Evolutionary conservation across 2,113 vertebrate genomes (phyloP), one percentile per base, ranked within the genome.

Genomic region (Brachirus orientalis): DNA sequence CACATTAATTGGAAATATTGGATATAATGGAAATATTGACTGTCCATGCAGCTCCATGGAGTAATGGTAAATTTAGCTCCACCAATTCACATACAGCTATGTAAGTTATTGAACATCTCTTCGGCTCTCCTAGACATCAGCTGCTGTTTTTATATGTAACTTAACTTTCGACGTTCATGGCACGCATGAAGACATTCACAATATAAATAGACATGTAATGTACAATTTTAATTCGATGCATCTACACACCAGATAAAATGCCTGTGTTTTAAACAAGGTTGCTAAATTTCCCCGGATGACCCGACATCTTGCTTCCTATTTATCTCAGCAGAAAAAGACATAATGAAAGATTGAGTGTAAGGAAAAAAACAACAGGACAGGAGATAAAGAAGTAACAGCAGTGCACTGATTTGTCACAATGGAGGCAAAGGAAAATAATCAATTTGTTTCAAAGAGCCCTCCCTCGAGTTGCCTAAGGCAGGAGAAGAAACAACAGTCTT

Each of bases 401-500:
- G 46, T 59, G 20, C 20, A 6, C 18, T 64, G 43, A 71, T 18
- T 45, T 56, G 67, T 63, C 33, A 58, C 41, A 47, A 46, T 74
- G 53, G 54, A 71, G 61, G 63, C 55, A 60, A 68, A 50, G 43
- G 55, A 69, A 48, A 63, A 72, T 19, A 68, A 65, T 78, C 50
- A n/a, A 35, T 75, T 69, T n/a, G 19, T 58, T 72, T 82, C 20
- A 63, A 82, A 71, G 58, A 65, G 22, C 14, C 18, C 47, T 22
- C 5, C 48, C n/a, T n/a, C 13, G 7, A 35, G 22, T 40, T 18
- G 41, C 47, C 41, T 8, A 8, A 44, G 20, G 43, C 33, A 46
- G 35, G 16, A 19, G 45, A 67, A 55, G 9, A 71, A 35, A 65
- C 20, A 4, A 37, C 2, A 66, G 41, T 68, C 35, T 50, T 57